Conservation (phyloP, 2,888 invertebrate species). For the Synergus itoensis region DNA sequence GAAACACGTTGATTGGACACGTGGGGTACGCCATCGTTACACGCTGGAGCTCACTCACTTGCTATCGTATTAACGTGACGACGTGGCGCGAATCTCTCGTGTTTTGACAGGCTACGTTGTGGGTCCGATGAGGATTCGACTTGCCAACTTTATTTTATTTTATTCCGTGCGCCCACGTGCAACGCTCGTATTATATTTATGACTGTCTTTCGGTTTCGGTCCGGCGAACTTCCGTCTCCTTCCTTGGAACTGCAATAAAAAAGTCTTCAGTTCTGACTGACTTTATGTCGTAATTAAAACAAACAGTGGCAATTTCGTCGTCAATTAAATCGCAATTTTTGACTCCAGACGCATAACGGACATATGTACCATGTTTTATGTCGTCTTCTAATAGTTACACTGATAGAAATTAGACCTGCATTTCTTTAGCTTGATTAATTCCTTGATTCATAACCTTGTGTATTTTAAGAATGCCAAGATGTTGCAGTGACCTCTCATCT, state of each 20-base stretch:
- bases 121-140: conserved; percentile 27
- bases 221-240: neutral
- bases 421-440: neutral
- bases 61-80: conserved; percentile 55
- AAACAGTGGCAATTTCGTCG: conserved; percentile 36
- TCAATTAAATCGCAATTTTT: conserved; percentile 46
- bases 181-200: conserved; percentile 40
- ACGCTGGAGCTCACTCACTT: conserved; percentile 55
- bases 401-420: neutral
- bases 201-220: conserved; percentile 29
- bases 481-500: too few species aligned
- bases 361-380: neutral
- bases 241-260: conserved; percentile 19
- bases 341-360: neutral
- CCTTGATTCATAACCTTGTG: neutral
- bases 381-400: neutral
- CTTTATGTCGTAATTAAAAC: conserved; percentile 36
- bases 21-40: conserved; percentile 68
- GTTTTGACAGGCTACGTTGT: conserved; percentile 44
- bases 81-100: conserved; percentile 50
- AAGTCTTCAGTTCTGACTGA: conserved; percentile 2
- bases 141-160: conserved; percentile 34
- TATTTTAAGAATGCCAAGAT: neutral
- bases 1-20: conserved; percentile 74
- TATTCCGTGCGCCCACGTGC: conserved; percentile 13